phyloP scores from a whole-genome alignment of 30 jellyfish, hydroid and myxozoan species.

The Rhopilema esculentum region DNA sequence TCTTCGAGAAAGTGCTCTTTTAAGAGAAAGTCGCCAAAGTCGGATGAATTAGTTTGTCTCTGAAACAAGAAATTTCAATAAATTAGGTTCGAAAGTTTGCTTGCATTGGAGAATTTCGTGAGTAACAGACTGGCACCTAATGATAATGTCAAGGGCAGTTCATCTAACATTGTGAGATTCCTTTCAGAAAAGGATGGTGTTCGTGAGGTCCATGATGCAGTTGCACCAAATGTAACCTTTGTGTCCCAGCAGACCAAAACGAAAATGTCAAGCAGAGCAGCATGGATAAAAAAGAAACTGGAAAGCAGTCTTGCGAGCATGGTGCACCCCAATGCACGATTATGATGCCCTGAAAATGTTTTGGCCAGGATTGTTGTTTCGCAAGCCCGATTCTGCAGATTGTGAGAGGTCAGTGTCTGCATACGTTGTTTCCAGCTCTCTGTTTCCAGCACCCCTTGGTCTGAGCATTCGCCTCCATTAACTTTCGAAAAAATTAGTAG shows the following conservation, averaged over 20 bases:
- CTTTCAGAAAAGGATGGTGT: constrained; percentile 24
- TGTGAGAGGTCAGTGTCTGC: constrained; percentile 54
- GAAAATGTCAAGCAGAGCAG: constrained; percentile 53
- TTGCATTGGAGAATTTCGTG: constrained; percentile 39
- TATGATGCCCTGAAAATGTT: constrained; percentile 25
- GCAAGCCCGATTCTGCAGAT: constrained; percentile 63
- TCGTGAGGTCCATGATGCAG: constrained; percentile 42
- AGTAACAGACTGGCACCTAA: constrained; percentile 44
- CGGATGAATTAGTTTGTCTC: constrained; percentile 48
- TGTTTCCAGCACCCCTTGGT: too few relatives aligned
- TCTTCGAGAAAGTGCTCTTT: constrained; percentile 23
- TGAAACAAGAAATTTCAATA: constrained; percentile 40
- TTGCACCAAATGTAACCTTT: constrained; percentile 52
- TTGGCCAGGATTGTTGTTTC: constrained; percentile 60
- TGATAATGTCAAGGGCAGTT: constrained; percentile 41
- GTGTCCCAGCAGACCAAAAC: constrained; percentile 45
- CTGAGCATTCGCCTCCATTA: too few relatives aligned
- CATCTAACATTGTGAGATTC: constrained; percentile 23
- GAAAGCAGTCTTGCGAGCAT: constrained; percentile 49
- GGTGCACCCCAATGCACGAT: constrained; percentile 54
- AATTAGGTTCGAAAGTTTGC: constrained; percentile 36
- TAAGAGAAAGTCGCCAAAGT: constrained; percentile 34
- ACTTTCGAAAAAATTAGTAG: too few relatives aligned
- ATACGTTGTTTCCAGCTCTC: too few relatives aligned
- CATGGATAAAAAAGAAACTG: constrained; percentile 39